Percentiles rank a stretch among this genome's conserved stretches.
These are phyloP conservation scores for Melanotaenia trifasciata DNA, from an alignment of 2,797 vertebrate genomes.

Conservation along the genomic window DNA sequence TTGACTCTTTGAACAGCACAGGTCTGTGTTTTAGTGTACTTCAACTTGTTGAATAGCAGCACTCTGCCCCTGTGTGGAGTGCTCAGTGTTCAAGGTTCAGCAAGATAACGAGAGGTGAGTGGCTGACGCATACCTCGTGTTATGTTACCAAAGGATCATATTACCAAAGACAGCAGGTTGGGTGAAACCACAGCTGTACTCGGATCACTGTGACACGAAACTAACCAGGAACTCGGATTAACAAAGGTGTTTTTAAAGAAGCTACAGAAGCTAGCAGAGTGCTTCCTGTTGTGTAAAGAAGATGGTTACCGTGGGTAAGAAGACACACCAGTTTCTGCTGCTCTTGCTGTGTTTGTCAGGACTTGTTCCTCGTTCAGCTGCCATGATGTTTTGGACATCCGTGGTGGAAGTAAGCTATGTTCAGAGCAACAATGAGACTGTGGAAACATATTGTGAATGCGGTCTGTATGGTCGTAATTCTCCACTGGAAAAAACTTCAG, in stretches of 20 bases:
- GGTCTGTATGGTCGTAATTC: conserved; percentile 86
- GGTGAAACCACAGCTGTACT: conserved; percentile 60
- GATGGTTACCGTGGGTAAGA: conserved; percentile 73
- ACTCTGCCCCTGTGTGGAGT: conserved; percentile 67
- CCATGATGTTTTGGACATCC: conserved; percentile 78
- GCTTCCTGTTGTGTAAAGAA: conserved; percentile 47
- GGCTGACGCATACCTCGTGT: conserved; percentile 82
- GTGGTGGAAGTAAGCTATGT: conserved; percentile 79
- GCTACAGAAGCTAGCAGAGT: conserved; percentile 32
- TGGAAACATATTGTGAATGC: conserved; percentile 80
- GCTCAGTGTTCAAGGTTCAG: conserved; percentile 80
- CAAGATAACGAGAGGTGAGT: conserved; percentile 82
- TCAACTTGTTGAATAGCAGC: conserved; percentile 73
- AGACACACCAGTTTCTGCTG: conserved; percentile 58
- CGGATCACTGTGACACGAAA: conserved; percentile 38
- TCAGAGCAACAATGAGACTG: conserved; percentile 64
- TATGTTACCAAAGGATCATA: conserved; percentile 85
- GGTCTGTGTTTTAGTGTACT: conserved; percentile 46
- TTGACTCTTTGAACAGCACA: conserved; percentile 27
- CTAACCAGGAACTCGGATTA: conserved; percentile 61
- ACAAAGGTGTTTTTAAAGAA: conserved; percentile 45
- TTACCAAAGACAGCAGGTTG: conserved; percentile 78
- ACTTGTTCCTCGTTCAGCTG: conserved; percentile 54
- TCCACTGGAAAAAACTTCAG: conserved; percentile 63
- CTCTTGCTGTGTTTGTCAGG: conserved; percentile 64